Evolutionary conservation across 2,113 vertebrate genomes (phyloP).

Genomic region (Raja brachyura): DNA sequence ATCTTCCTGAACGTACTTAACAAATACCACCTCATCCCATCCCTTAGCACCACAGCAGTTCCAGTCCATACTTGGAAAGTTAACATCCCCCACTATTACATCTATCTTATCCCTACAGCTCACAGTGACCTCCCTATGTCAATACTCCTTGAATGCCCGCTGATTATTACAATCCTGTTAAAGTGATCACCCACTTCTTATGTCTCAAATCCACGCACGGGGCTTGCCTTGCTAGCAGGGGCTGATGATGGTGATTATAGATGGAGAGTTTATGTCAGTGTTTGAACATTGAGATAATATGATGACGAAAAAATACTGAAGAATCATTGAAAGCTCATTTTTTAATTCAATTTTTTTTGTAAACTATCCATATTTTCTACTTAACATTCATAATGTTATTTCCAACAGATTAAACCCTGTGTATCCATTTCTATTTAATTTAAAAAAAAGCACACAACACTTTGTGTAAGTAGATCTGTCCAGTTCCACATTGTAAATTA

Average conservation of each 20-base stretch:
- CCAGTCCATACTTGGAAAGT: no score
- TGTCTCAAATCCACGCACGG: no score
- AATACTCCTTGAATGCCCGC: no score
- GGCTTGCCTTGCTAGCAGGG: not conserved
- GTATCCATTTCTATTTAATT: slow-evolving; percentile 18
- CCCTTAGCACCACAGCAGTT: no score
- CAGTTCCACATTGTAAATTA: slow-evolving; percentile 8
- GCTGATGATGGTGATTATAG: not conserved
- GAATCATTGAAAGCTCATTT: not conserved
- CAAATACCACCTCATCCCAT: no score
- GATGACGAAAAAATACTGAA: not conserved
- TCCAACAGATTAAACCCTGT: not conserved
- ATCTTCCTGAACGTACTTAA: no score
- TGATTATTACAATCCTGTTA: no score
- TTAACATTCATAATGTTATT: not conserved
- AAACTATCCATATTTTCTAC: not conserved
- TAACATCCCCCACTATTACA: no score
- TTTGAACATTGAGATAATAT: not conserved
- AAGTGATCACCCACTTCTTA: not conserved
- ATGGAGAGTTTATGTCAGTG: not conserved
- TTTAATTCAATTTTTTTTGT: not conserved
- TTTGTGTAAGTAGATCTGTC: not conserved
- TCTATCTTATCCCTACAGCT: no score
- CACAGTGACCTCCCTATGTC: no score
- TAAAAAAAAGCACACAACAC: slow-evolving; percentile 14